A percentile compares a stretch with the other conserved stretches of the same genome.
phyloP scores from a whole-genome alignment of 2,797 vertebrate genomes.

The Chanos chanos region DNA sequence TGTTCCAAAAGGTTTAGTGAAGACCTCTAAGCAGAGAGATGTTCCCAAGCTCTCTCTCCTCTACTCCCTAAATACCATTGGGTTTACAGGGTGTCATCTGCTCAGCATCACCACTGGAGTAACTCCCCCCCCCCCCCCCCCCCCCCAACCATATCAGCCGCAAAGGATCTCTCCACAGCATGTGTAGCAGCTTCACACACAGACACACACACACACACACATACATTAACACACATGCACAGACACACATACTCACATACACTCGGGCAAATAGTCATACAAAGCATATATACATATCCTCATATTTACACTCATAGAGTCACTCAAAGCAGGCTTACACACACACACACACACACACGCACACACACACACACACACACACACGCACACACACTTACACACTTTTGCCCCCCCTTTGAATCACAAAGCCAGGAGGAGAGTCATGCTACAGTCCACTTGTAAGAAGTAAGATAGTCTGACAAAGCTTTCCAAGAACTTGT shows the following conservation, averaged over 20 bases:
- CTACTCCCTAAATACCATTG: conserved; percentile 19
- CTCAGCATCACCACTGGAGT: conserved; percentile 38
- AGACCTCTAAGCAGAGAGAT: conserved; percentile 38
- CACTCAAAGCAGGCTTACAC: too few relatives aligned
- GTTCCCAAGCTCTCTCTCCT: conserved; percentile 37
- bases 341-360: too few relatives aligned
- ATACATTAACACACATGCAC: neutral
- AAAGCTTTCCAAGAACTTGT: neutral
- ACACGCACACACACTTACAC: neutral
- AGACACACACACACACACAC: conserved; percentile 2
- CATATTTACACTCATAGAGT: too few relatives aligned
- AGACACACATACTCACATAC: neutral
- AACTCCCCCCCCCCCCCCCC: conserved; percentile 4
- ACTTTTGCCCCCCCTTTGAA: neutral
- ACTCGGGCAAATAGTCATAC: neutral
- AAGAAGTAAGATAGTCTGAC: neutral
- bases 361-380: too few relatives aligned
- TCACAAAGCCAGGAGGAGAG: neutral
- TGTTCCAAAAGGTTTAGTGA: conserved; percentile 47
- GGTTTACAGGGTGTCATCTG: conserved; percentile 43
- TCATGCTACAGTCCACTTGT: neutral
- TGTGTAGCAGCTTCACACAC: neutral
- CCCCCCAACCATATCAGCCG: neutral
- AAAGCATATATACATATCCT: neutral
- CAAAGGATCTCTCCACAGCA: conserved; percentile 9